Evolutionary conservation across 1,140 invertebrate genomes (phyloP).

Genomic region (Ips nitidus): DNA sequence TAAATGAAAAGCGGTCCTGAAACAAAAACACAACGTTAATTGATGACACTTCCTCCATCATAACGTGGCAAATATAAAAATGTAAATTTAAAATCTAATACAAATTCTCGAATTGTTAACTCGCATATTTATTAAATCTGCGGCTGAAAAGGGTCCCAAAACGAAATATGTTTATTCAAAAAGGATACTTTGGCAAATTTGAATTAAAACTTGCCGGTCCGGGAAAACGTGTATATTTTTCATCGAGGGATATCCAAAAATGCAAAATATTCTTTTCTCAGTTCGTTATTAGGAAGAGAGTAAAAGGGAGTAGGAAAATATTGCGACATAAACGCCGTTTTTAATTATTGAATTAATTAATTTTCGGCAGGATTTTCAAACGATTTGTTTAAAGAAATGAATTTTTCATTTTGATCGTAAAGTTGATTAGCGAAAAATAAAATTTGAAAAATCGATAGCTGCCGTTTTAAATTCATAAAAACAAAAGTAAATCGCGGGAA

Average conservation of each 20-base stretch:
- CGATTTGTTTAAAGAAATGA: constrained; percentile 37
- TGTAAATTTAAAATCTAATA: constrained; percentile 46
- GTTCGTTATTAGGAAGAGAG: constrained; percentile 32
- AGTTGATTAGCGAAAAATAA: constrained; percentile 30
- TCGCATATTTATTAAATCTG: constrained; percentile 44
- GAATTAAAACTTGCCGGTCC: constrained; percentile 41
- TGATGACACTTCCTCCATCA: constrained; percentile 18
- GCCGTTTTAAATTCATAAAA: constrained; percentile 28
- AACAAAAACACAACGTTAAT: constrained; percentile 27
- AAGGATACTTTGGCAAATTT: constrained; percentile 44
- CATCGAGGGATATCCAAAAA: constrained; percentile 26
- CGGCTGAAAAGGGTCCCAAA: constrained; percentile 40
- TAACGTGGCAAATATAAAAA: constrained; percentile 40
- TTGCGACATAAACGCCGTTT: constrained; percentile 29
- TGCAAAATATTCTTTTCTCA: constrained; percentile 36
- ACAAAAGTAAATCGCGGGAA: constrained; percentile 21
- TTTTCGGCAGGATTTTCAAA: constrained; percentile 32
- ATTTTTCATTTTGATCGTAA: constrained; percentile 33
- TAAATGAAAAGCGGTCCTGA: not conserved
- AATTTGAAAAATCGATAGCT: constrained; percentile 23
- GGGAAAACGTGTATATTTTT: constrained; percentile 33
- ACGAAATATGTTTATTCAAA: constrained; percentile 48
- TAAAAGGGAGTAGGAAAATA: constrained; percentile 23
- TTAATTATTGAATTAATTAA: constrained; percentile 42
- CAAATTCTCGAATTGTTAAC: constrained; percentile 45